phyloP scores from a whole-genome alignment of 2,888 invertebrate genomes.

The Phrixothrix hirtus region DNA sequence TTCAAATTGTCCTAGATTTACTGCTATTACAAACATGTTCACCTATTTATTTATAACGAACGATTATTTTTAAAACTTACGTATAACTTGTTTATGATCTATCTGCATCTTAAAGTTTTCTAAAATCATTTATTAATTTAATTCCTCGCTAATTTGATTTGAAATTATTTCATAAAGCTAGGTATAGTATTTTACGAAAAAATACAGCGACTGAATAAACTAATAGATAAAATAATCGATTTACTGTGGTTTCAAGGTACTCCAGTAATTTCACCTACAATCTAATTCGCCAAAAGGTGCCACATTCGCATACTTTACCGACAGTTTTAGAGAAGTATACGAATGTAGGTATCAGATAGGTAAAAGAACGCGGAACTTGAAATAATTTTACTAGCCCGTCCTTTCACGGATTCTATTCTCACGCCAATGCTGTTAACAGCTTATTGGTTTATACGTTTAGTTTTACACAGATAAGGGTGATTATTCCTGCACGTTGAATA shows the following conservation, averaged over 20 bases:
- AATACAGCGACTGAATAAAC: not conserved
- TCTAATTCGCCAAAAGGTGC: not conserved
- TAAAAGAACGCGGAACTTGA: constrained; percentile 19
- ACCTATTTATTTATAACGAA: too few relatives aligned
- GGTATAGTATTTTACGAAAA: too few relatives aligned
- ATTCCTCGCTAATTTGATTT: too few relatives aligned
- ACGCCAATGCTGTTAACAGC: constrained; percentile 14
- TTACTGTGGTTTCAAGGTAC: not conserved
- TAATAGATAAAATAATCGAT: not conserved
- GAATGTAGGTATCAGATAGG: constrained; percentile 15
- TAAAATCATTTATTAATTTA: not conserved
- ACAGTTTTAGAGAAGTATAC: constrained; percentile 3
- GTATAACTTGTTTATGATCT: too few relatives aligned
- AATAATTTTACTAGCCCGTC: constrained; percentile 20
- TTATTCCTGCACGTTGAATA: constrained; percentile 10
- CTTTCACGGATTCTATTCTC: constrained; percentile 25
- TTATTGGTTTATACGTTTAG: constrained; percentile 14
- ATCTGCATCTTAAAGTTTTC: too few relatives aligned
- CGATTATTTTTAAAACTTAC: too few relatives aligned
- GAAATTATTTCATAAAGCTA: too few relatives aligned
- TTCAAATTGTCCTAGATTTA: too few relatives aligned
- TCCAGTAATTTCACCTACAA: constrained; percentile 1
- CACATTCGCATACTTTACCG: constrained; percentile 11
- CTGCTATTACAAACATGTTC: too few relatives aligned
- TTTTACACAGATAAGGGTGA: constrained; percentile 21